Percentiles rank a stretch among this genome's conserved stretches.
Evolutionary conservation across 2,888 invertebrate genomes (phyloP).

Genomic region (Rotaria sp.): DNA sequence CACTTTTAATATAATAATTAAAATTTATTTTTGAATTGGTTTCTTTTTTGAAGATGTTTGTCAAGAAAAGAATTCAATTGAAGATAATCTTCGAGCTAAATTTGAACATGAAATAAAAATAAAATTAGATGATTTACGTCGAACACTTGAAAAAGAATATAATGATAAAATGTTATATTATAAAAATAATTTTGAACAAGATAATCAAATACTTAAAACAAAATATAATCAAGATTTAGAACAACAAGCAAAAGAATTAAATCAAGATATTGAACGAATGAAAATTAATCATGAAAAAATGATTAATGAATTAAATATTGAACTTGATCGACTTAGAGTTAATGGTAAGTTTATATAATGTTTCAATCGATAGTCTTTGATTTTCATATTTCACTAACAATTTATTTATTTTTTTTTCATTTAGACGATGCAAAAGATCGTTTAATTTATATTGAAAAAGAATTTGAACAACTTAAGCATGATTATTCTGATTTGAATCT

Average conservation of each 20-base stretch:
- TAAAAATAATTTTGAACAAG: not conserved
- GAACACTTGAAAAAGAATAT: not conserved
- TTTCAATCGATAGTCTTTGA: no score
- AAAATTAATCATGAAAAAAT: constrained; percentile 10
- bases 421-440: not conserved
- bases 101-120: not conserved
- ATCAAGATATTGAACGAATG: not conserved
- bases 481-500: constrained; percentile 16
- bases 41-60: not conserved
- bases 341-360: not conserved
- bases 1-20: no score
- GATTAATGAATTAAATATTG: not conserved
- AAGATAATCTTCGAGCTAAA: constrained; percentile 16
- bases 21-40: not conserved
- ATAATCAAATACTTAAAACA: not conserved
- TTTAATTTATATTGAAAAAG: not conserved
- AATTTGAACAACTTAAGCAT: constrained; percentile 14
- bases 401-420: not conserved
- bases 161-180: not conserved
- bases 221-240: constrained; percentile 22
- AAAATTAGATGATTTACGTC: constrained; percentile 4
- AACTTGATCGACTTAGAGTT: not conserved
- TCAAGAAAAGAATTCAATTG: not conserved
- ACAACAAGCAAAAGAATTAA: not conserved
- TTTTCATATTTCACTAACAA: no score